phyloP scores from a whole-genome alignment of 2,888 invertebrate species.

The Scaptomyza flava region DNA sequence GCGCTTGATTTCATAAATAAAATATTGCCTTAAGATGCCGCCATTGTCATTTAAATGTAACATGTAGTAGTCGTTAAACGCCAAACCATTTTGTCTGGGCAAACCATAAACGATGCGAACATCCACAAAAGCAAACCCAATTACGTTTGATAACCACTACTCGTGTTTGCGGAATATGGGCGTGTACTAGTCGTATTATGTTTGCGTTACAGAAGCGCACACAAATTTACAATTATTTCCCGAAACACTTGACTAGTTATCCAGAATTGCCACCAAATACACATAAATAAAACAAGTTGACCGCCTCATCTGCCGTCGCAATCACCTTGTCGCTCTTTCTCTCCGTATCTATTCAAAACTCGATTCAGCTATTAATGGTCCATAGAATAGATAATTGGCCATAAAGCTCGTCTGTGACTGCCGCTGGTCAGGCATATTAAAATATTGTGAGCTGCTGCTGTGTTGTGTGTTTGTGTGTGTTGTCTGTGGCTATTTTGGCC shows the following conservation, averaged over 20 bases:
- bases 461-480: constrained; percentile 16
- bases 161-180: constrained; percentile 18
- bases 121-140: constrained; percentile 55
- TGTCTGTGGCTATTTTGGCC: constrained; percentile 48
- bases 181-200: constrained; percentile 51
- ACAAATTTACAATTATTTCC: constrained; percentile 21
- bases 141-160: constrained; percentile 38
- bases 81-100: constrained; percentile 27
- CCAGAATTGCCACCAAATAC: neutral
- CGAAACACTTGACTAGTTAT: constrained; percentile 23
- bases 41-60: constrained; percentile 66
- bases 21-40: constrained; percentile 30
- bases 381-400: constrained; percentile 77
- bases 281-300: constrained; percentile 16
- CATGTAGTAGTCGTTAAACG: constrained; percentile 64
- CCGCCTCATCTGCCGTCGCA: constrained; percentile 3
- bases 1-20: constrained; percentile 21
- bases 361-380: constrained; percentile 66
- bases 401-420: constrained; percentile 68
- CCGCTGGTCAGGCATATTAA: constrained; percentile 70
- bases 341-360: constrained; percentile 58
- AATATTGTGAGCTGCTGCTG: constrained; percentile 41
- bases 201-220: constrained; percentile 52
- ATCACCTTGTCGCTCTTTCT: constrained; percentile 27
- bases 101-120: constrained; percentile 47